A percentile compares a stretch with the other conserved stretches of the same genome.
phyloP scores from a whole-genome alignment of 2,888 invertebrate genomes.

The Himalopsyche anomala region DNA sequence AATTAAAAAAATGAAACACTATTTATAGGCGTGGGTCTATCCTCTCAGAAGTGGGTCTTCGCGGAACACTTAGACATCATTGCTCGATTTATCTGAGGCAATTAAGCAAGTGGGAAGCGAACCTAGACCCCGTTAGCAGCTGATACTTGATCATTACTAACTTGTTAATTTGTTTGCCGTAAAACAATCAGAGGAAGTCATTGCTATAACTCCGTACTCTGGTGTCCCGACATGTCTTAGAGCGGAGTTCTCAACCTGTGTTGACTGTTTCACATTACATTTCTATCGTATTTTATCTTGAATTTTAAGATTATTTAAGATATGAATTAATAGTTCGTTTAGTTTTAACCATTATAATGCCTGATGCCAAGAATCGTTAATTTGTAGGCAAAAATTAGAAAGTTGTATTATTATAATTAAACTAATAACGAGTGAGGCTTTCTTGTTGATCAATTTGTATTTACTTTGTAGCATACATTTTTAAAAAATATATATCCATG shows the following conservation, averaged over 20 bases:
- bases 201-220: background rate
- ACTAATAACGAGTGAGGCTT: too few relatives aligned
- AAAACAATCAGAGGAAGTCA: conserved; percentile 18
- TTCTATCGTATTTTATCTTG: too few relatives aligned
- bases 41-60: background rate
- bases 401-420: too few relatives aligned
- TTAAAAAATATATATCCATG: too few relatives aligned
- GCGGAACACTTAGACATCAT: background rate
- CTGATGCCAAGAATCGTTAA: too few relatives aligned
- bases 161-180: background rate
- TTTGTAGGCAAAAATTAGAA: too few relatives aligned
- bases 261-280: background rate
- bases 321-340: too few relatives aligned
- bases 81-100: background rate
- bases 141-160: background rate
- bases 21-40: background rate
- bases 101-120: background rate
- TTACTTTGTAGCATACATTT: too few relatives aligned
- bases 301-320: too few relatives aligned
- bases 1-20: too few relatives aligned
- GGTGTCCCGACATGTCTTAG: background rate
- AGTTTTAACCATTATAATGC: too few relatives aligned
- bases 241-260: background rate
- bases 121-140: conserved; percentile 13
- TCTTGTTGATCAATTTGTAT: too few relatives aligned